phyloP scores from a whole-genome alignment of 2,797 vertebrate species.

The Hyperoplus immaculatus region DNA sequence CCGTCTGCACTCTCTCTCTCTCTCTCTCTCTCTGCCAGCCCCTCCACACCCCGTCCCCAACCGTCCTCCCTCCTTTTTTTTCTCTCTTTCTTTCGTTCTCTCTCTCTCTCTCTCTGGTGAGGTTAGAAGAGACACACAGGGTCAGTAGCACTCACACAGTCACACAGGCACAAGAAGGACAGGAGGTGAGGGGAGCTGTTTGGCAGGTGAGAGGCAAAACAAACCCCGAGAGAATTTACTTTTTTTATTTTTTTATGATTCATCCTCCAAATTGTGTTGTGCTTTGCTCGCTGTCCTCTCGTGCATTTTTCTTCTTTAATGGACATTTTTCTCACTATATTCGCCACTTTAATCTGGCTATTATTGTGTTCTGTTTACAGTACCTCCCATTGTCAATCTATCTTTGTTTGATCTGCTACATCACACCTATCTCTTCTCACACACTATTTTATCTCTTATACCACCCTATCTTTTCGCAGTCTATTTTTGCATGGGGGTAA shows the following conservation, averaged over 20 bases:
- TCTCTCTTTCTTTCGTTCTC: conserved; percentile 33
- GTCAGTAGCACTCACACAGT: conserved; percentile 58
- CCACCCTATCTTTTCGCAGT: conserved; percentile 22
- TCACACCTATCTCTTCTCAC: conserved; percentile 33
- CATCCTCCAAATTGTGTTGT: conserved; percentile 20
- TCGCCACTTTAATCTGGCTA: conserved; percentile 8
- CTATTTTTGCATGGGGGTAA: conserved; percentile 50
- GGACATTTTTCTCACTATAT: conserved; percentile 7
- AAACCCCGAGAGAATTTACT: conserved; percentile 20
- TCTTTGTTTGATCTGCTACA: conserved; percentile 12
- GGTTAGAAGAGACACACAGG: conserved; percentile 56
- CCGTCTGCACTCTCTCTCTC: conserved; percentile 3
- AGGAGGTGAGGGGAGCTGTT: conserved; percentile 68
- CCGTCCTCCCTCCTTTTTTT: conserved; percentile 40
- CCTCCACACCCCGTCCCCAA: conserved; percentile 49
- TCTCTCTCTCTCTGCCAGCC: conserved; percentile 52
- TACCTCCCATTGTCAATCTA: conserved; percentile 11
- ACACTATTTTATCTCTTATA: conserved; percentile 14
- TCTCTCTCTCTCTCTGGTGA: conserved; percentile 37
- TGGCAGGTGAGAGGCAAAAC: conserved; percentile 72
- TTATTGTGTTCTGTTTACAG: conserved; percentile 30
- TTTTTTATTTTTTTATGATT: conserved; percentile 27
- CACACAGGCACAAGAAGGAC: conserved; percentile 55
- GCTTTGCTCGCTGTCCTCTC: not conserved
- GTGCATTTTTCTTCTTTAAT: not conserved